Evolutionary conservation across 2,888 invertebrate genomes (phyloP).

Genomic region (Pimpla rufipes): DNA sequence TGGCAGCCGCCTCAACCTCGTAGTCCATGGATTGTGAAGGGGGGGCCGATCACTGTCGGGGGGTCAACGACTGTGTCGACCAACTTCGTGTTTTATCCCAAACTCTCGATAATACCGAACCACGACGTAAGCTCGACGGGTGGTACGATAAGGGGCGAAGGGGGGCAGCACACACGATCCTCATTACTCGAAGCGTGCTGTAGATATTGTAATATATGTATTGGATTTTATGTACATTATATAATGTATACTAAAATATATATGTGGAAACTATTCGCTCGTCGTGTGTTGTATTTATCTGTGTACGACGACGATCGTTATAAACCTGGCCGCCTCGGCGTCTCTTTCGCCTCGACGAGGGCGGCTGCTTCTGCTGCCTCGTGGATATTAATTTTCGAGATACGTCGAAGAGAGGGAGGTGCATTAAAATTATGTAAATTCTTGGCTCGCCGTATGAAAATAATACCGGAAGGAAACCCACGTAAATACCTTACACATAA

Average conservation of each 20-base stretch:
- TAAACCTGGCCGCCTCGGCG: conserved; percentile 11
- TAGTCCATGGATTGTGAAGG: neutral
- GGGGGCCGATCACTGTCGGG: neutral
- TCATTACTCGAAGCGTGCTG: conserved; percentile 78
- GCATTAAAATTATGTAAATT: conserved; percentile 48
- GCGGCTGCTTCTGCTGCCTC: conserved; percentile 29
- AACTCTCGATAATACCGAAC: conserved; percentile 44
- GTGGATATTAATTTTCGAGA: conserved; percentile 57
- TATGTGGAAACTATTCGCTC: conserved; percentile 48
- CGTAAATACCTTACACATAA: neutral
- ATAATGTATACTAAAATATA: conserved; percentile 49
- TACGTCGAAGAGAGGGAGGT: conserved; percentile 18
- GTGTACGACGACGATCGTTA: conserved; percentile 58
- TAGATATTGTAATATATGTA: conserved; percentile 47
- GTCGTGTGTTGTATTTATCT: conserved; percentile 47
- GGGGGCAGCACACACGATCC: conserved; percentile 81
- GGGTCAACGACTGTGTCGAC: conserved; percentile 30
- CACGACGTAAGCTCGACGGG: conserved; percentile 45
- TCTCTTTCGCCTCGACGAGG: neutral
- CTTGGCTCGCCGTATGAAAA: neutral
- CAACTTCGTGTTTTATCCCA: conserved; percentile 9
- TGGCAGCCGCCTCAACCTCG: conserved; percentile 1
- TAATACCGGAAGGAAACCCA: neutral
- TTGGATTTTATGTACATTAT: conserved; percentile 24
- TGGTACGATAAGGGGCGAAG: conserved; percentile 62